Percentiles rank a stretch among this genome's conserved stretches.
phyloP scores from a whole-genome alignment of 2,113 vertebrate genomes.

The Setophaga petechia region DNA sequence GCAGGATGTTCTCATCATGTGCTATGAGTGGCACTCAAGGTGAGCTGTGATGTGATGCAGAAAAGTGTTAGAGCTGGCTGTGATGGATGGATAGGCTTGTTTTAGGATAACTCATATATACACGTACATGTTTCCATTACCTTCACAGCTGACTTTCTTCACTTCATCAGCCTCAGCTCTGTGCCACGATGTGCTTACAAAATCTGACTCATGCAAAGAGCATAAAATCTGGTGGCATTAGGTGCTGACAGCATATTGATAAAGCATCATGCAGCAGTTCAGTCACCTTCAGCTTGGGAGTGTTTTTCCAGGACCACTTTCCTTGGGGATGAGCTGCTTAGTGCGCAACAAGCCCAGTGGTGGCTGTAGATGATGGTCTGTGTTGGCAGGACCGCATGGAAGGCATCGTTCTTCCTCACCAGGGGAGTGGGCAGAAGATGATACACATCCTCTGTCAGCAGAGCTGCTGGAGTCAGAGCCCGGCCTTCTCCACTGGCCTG shows the following conservation, averaged over 20 bases:
- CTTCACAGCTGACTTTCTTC: background rate
- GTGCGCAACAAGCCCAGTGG: accelerated
- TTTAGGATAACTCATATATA: background rate
- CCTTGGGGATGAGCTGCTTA: background rate
- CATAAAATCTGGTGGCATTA: background rate
- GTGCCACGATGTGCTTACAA: accelerated
- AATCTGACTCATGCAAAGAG: background rate
- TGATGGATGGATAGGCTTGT: background rate
- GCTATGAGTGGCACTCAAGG: constrained; percentile 81
- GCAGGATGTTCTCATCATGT: constrained; percentile 85
- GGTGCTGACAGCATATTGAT: background rate
- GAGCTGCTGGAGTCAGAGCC: background rate
- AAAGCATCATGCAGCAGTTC: background rate
- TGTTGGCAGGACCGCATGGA: accelerated
- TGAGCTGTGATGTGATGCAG: background rate
- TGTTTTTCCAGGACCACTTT: background rate
- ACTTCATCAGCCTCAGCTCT: background rate
- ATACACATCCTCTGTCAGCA: background rate
- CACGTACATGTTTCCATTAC: accelerated
- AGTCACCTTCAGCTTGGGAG: background rate
- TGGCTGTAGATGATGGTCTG: background rate
- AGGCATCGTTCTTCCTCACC: background rate
- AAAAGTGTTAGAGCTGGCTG: background rate
- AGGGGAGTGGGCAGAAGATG: background rate
- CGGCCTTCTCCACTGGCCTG: background rate